phyloP scores from a whole-genome alignment of 2,888 invertebrate genomes.

The Escarpia spicata region DNA sequence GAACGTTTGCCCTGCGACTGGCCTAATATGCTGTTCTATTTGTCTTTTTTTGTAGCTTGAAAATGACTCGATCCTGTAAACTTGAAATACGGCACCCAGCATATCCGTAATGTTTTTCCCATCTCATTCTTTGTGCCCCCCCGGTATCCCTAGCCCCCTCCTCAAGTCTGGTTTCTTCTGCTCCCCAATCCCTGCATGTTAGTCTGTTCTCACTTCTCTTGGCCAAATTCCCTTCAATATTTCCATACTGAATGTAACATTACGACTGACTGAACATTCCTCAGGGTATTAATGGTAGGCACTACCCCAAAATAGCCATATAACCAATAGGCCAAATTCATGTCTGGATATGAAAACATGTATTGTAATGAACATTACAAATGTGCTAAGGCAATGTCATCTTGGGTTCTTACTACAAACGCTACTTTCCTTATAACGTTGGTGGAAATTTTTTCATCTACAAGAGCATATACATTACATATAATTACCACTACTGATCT shows the following conservation, averaged over 20 bases:
- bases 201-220: neutral
- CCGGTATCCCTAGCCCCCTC: neutral
- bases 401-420: no score
- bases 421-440: no score
- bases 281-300: neutral
- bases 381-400: no score
- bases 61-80: neutral
- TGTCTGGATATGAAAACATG: no score
- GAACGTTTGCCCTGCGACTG: neutral
- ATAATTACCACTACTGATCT: no score
- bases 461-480: no score
- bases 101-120: conserved; percentile 7
- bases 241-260: neutral
- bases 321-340: no score
- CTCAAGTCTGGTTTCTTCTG: neutral
- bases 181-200: neutral
- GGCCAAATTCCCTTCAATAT: neutral
- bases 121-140: neutral
- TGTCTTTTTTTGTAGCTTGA: conserved; percentile 16
- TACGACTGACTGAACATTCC: neutral
- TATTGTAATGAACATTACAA: no score
- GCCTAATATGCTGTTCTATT: conserved; percentile 1
- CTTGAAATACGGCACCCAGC: conserved; percentile 4
- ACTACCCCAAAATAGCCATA: no score
- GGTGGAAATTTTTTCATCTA: no score